Percentiles rank a stretch among this genome's conserved stretches.
phyloP scores from a whole-genome alignment of 1,140 invertebrate genomes.

The Drosophila ficusphila region DNA sequence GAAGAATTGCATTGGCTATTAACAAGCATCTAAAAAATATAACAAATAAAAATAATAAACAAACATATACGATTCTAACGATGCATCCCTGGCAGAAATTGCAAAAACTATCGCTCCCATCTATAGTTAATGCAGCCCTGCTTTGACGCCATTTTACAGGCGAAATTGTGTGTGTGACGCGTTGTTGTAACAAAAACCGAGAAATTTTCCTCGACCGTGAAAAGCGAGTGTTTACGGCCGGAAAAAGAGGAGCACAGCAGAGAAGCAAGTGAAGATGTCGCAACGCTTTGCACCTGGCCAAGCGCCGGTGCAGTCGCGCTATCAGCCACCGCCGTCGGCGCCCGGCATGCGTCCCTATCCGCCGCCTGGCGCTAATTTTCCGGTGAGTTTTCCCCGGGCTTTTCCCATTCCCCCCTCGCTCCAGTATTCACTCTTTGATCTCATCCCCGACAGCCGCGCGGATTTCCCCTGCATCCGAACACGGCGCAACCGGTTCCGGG shows the following conservation, averaged over 20 bases:
- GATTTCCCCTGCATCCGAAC: conserved; percentile 76
- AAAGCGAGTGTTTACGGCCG: not conserved
- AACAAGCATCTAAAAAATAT: no score
- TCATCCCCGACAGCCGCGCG: conserved; percentile 57
- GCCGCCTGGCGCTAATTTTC: conserved; percentile 69
- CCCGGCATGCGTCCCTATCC: conserved; percentile 81
- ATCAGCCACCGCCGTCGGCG: conserved; percentile 76
- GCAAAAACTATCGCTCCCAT: not conserved
- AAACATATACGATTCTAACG: no score
- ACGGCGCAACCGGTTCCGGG: conserved; percentile 69
- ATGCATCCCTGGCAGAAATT: not conserved
- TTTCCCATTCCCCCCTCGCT: no score
- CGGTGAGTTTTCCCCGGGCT: conserved; percentile 54
- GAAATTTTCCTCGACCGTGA: not conserved
- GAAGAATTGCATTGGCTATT: no score
- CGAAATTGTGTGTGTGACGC: conserved; percentile 64
- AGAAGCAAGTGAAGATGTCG: conserved; percentile 58
- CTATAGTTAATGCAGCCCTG: conserved; percentile 49
- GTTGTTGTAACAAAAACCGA: conserved; percentile 55
- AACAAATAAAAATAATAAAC: not conserved
- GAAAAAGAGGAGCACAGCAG: conserved; percentile 14
- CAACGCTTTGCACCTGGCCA: conserved; percentile 82
- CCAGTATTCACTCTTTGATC: not conserved
- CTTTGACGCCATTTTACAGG: conserved; percentile 68
- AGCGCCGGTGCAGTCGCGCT: conserved; percentile 79